Percentiles rank a stretch among this genome's conserved stretches.
Evolutionary conservation across 2,888 invertebrate species (phyloP).

Genomic region (Melangyna quadrimaculata): DNA sequence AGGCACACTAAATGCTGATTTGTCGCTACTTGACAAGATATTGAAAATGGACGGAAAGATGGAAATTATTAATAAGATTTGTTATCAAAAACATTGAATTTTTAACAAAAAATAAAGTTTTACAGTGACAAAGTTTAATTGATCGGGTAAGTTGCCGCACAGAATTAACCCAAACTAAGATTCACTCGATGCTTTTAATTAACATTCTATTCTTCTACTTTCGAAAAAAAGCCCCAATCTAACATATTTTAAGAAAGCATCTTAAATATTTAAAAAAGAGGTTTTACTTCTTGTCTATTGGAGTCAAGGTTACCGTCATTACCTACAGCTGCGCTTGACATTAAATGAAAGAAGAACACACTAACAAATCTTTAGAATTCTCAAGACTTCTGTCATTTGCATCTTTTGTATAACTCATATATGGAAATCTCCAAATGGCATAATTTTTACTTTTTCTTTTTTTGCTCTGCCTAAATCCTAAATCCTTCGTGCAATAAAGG

Average conservation of each 20-base stretch:
- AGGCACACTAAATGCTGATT: too few relatives aligned
- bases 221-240: too few relatives aligned
- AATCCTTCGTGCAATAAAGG: slow-evolving; percentile 14
- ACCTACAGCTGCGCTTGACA: slow-evolving; percentile 49
- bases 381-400: slow-evolving; percentile 56
- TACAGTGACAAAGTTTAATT: too few relatives aligned
- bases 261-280: neutral
- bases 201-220: too few relatives aligned
- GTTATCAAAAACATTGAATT: too few relatives aligned
- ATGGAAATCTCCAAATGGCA: slow-evolving; percentile 29
- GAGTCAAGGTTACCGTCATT: slow-evolving; percentile 43
- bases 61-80: too few relatives aligned
- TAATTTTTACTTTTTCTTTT: neutral
- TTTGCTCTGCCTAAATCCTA: neutral
- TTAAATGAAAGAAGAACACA: neutral
- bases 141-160: too few relatives aligned
- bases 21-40: too few relatives aligned
- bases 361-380: neutral
- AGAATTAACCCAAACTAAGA: too few relatives aligned
- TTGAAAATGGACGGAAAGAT: too few relatives aligned
- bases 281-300: neutral
- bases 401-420: slow-evolving; percentile 50
- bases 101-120: too few relatives aligned
- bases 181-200: too few relatives aligned
- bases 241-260: neutral